A percentile compares a stretch with the other conserved stretches of the same genome.
Conservation (phyloP, 2,113 vertebrate genomes). For the Laticauda colubrina region DNA sequence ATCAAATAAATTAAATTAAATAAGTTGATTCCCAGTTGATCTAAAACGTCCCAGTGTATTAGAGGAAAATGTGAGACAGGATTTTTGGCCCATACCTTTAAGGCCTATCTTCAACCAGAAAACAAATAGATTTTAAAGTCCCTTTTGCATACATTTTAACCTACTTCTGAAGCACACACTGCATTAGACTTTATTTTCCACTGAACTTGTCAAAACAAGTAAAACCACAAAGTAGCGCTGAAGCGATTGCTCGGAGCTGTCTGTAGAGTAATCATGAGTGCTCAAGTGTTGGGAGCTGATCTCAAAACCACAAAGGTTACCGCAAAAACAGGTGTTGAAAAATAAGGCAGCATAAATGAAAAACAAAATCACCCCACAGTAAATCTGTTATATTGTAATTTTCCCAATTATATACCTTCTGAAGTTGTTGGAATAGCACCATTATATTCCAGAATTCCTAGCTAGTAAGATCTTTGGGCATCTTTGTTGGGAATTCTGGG, state of each 20-base stretch:
- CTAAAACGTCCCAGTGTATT: neutral
- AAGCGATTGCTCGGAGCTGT: neutral
- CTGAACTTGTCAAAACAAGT: neutral
- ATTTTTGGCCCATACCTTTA: neutral
- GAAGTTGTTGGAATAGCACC: neutral
- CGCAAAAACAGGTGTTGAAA: neutral
- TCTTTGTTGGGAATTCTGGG: neutral
- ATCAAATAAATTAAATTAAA: no score
- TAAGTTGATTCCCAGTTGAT: neutral
- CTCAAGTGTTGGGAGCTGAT: neutral
- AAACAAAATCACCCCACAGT: neutral
- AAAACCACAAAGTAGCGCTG: neutral
- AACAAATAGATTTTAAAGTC: neutral
- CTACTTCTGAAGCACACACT: neutral
- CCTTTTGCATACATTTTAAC: neutral
- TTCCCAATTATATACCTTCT: neutral
- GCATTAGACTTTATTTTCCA: neutral
- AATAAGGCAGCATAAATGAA: neutral
- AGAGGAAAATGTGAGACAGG: neutral
- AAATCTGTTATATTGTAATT: neutral
- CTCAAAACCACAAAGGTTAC: constrained; percentile 15
- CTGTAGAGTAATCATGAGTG: neutral
- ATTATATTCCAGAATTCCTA: neutral
- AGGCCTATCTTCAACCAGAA: neutral
- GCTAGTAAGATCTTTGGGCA: neutral